Percentiles rank a stretch among this genome's conserved stretches.
Evolutionary conservation across 2,797 vertebrate species (phyloP).

Genomic region (Microctenopoma steveboyesi): DNA sequence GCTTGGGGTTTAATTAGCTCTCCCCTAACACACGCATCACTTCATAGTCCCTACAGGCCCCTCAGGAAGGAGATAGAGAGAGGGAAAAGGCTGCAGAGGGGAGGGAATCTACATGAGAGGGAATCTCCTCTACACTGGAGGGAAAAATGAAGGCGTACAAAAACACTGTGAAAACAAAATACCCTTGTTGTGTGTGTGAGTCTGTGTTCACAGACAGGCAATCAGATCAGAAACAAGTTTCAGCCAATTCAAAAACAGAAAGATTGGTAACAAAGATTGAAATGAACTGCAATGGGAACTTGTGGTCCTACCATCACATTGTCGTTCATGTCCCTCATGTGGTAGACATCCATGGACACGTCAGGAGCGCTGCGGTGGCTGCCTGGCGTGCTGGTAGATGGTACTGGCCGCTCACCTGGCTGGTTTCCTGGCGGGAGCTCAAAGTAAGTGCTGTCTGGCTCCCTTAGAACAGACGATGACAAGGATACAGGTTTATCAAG

Average conservation of each 20-base stretch:
- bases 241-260: neutral
- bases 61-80: constrained; percentile 65
- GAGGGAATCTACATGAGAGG: constrained; percentile 83
- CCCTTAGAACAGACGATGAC: constrained; percentile 78
- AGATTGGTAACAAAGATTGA: neutral
- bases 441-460: constrained; percentile 97
- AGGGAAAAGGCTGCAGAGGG: constrained; percentile 75
- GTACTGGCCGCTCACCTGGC: constrained; percentile 65
- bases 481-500: neutral
- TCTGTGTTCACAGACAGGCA: constrained; percentile 1
- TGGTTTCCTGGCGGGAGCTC: constrained; percentile 89
- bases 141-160: constrained; percentile 62
- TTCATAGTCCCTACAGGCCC: constrained; percentile 68
- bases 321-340: constrained; percentile 91
- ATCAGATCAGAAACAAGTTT: neutral
- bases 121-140: constrained; percentile 74
- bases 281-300: neutral
- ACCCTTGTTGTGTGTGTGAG: neutral
- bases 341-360: constrained; percentile 91
- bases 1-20: constrained; percentile 82
- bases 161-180: neutral
- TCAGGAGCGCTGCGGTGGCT: constrained; percentile 76
- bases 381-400: constrained; percentile 75
- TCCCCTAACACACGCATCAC: constrained; percentile 39
- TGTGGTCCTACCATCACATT: constrained; percentile 89